These are phyloP conservation scores for Rallus limicola DNA, from an alignment of 2,113 vertebrate species.

Conservation along the genomic window DNA sequence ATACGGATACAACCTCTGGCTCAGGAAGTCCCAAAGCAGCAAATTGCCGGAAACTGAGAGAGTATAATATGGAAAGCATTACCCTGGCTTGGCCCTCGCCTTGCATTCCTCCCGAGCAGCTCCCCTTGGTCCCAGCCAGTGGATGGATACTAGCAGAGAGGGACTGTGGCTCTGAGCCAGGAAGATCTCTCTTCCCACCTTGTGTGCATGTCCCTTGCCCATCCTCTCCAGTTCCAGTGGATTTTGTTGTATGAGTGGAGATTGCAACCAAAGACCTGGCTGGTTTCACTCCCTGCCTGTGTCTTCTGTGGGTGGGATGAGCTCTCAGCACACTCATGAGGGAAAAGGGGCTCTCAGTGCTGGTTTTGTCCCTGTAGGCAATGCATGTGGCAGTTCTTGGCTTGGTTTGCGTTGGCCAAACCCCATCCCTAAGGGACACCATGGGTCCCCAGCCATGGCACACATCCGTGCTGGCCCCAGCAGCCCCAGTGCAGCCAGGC, in stretches of 20 bases:
- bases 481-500: neutral
- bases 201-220: accelerated
- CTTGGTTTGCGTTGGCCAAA: neutral
- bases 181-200: neutral
- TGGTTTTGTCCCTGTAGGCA: neutral
- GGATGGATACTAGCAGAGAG: neutral
- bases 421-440: neutral
- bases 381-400: neutral
- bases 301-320: neutral
- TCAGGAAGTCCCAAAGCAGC: conserved; percentile 45
- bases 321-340: neutral
- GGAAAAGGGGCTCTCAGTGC: neutral
- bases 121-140: neutral
- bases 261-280: neutral
- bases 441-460: neutral
- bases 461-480: neutral
- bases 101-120: neutral
- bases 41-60: conserved; percentile 29
- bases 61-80: conserved; percentile 57
- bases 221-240: accelerated
- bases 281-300: neutral
- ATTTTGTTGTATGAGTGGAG: neutral
- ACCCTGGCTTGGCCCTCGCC: neutral
- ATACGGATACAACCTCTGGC: conserved; percentile 16
- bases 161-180: neutral